phyloP scores from a whole-genome alignment of 1,140 invertebrate genomes.

The Hypsibius dujardini region DNA sequence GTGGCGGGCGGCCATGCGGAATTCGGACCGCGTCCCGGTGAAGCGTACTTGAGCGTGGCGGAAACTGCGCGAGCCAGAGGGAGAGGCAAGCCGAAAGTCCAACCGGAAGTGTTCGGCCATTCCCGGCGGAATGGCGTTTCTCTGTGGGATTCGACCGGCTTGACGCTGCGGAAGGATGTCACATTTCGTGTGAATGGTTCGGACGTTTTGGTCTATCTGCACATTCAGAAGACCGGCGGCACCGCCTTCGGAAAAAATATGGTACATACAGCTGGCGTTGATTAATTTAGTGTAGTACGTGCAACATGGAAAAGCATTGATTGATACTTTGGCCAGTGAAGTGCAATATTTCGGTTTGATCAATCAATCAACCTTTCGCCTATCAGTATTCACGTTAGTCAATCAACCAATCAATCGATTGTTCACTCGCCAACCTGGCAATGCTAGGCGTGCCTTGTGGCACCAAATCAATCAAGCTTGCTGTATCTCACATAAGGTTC shows the following conservation, averaged over 20 bases:
- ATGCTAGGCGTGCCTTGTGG: too few relatives aligned
- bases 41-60: neutral
- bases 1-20: constrained; percentile 13
- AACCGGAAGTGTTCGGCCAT: constrained; percentile 6
- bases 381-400: too few relatives aligned
- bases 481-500: too few relatives aligned
- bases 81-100: constrained; percentile 19
- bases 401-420: too few relatives aligned
- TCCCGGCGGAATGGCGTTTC: constrained; percentile 13
- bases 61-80: constrained; percentile 19
- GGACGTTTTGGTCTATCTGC: constrained; percentile 93
- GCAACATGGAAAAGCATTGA: too few relatives aligned
- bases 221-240: constrained; percentile 89
- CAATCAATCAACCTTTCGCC: too few relatives aligned
- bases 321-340: too few relatives aligned
- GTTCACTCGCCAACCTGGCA: too few relatives aligned
- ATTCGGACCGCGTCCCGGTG: constrained; percentile 12
- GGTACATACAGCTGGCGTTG: constrained; percentile 37
- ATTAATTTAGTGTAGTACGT: too few relatives aligned
- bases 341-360: too few relatives aligned
- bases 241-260: constrained; percentile 87
- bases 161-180: constrained; percentile 20
- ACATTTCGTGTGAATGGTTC: constrained; percentile 49
- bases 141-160: neutral
- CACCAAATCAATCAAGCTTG: too few relatives aligned